These are phyloP conservation scores for Pseudobourletiella spinata DNA, from an alignment of 1,140 invertebrate genomes.

Conservation along the genomic window DNA sequence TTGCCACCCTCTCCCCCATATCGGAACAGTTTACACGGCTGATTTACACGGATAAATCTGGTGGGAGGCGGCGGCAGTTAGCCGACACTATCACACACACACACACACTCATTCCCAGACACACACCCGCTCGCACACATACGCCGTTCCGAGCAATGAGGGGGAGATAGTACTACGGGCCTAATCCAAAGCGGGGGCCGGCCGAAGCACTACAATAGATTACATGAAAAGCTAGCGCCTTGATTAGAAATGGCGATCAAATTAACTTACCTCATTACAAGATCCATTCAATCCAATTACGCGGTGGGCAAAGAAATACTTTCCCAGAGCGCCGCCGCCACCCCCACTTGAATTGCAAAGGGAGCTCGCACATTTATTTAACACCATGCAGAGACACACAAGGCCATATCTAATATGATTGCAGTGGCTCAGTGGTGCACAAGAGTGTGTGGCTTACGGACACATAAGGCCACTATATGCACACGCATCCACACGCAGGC, in stretches of 20 bases:
- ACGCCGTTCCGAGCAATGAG: too few species aligned
- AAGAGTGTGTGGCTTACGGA: neutral
- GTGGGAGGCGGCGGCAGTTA: too few species aligned
- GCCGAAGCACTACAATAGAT: constrained; percentile 3
- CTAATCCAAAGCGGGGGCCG: too few species aligned
- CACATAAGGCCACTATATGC: neutral
- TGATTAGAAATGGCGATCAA: constrained; percentile 21
- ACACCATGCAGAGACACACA: too few species aligned
- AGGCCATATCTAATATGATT: neutral
- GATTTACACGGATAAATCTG: too few species aligned
- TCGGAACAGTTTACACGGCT: too few species aligned
- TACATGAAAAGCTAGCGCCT: neutral
- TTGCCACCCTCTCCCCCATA: too few species aligned
- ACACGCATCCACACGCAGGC: neutral
- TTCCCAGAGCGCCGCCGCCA: neutral
- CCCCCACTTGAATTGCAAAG: neutral
- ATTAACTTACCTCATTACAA: constrained; percentile 25
- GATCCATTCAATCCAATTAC: constrained; percentile 28
- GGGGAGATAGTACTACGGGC: too few species aligned
- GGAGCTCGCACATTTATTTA: too few species aligned
- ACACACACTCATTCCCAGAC: too few species aligned
- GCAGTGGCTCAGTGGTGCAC: neutral
- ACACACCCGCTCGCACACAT: too few species aligned
- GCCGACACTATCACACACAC: too few species aligned
- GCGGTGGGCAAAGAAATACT: neutral